Evolutionary conservation across 2,888 invertebrate genomes (phyloP), one percentile per base, ranked within the genome.

Genomic region (Myopa testacea): DNA sequence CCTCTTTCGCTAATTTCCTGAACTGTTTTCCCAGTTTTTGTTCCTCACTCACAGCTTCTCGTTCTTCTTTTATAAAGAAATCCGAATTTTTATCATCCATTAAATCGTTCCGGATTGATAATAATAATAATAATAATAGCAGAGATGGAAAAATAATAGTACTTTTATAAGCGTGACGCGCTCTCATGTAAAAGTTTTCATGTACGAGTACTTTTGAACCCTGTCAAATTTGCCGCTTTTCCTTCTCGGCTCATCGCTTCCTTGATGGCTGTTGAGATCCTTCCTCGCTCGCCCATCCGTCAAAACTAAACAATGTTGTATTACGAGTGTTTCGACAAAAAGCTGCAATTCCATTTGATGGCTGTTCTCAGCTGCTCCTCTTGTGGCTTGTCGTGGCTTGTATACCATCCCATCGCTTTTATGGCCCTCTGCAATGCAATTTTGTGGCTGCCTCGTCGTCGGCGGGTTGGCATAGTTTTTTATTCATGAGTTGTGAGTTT

Each of bases 231-330:
- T 45, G 7, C 3, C 26, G 26, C 45, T 45, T 3, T 45, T 45
- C 45, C 45, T 6, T 45, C 4, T 8, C 45, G 3, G 19, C 40
- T 10, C 69, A 34, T 70, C 52, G 52, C 26, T 73, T n/a, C 45
- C n/a, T 45, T 8, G n/a, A 50, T 69, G 52, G 38, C 45, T 37
- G 52, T 38, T 19, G 38, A 38, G 37, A 19, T 67, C 45, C 68
- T 26, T 45, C 38, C 63, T 40, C 50, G 45, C 45, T 60, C 80
- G 58, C 58, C n/a, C 82, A 82, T 84, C 84, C 84, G 83, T 84
- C 83, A 84, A 84, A 84, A 83, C 84, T 84, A 84, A 84, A 84
- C 82, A 83, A 83, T 84, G 84, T 84, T 84, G 84, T 84, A 83
- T 84, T 84, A 84, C 84, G 82, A 82, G 82, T 82, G 81, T 82